Evolutionary conservation across 2,797 vertebrate genomes (phyloP).

Genomic region (Tapirus indicus): DNA sequence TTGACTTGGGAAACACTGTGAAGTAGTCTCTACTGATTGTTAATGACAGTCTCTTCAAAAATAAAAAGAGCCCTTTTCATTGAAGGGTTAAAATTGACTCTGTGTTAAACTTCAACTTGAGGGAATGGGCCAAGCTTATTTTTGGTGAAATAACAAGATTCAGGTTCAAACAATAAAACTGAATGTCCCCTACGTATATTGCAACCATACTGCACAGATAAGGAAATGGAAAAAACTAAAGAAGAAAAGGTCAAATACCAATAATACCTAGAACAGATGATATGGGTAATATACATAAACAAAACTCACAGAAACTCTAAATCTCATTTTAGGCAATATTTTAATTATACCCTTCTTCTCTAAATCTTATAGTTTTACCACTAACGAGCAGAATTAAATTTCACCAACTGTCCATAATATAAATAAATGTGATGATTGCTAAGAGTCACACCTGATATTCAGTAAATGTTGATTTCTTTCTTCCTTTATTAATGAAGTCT

Average conservation of each 20-base stretch:
- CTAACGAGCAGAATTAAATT: conserved; percentile 18
- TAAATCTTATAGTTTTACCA: not conserved
- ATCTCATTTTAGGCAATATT: not conserved
- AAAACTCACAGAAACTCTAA: conserved; percentile 30
- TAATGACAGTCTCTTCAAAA: not conserved
- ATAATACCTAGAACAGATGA: not conserved
- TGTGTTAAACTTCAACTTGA: not conserved
- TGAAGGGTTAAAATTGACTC: not conserved
- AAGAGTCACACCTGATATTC: not conserved
- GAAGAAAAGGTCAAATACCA: not conserved
- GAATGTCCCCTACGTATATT: not conserved
- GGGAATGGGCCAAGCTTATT: not conserved
- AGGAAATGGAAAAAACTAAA: not conserved
- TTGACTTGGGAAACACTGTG: not conserved
- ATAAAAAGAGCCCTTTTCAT: not conserved
- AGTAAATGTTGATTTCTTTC: not conserved
- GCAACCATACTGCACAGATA: not conserved
- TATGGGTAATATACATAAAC: not conserved
- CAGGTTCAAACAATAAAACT: conserved; percentile 31
- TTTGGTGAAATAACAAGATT: not conserved
- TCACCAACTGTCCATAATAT: not conserved
- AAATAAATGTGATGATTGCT: not conserved
- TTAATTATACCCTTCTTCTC: conserved; percentile 29
- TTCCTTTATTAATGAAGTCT: not conserved
- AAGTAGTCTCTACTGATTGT: not conserved